These are phyloP conservation scores for Ara ararauna DNA, from an alignment of 2,797 vertebrate genomes.

Conservation along the genomic window DNA sequence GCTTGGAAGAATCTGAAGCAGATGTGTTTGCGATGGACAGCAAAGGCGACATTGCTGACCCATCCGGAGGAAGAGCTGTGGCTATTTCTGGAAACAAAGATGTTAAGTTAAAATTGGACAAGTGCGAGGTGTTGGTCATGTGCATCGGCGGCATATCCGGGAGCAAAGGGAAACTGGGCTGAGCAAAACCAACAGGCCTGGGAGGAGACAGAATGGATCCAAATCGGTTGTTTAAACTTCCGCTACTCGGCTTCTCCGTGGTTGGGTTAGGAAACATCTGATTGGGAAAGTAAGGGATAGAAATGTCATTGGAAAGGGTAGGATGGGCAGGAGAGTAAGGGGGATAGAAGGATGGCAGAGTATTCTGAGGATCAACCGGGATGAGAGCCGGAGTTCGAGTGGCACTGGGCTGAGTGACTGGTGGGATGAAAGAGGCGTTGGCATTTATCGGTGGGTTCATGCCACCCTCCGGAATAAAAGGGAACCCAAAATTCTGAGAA, in stretches of 20 bases:
- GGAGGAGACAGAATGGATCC: slow-evolving; percentile 97
- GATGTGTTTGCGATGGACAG: slow-evolving; percentile 94
- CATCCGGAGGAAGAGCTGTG: slow-evolving; percentile 92
- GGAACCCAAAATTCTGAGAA: slow-evolving; percentile 95
- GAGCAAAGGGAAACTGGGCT: slow-evolving; percentile 95
- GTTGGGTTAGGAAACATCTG: slow-evolving; percentile 97
- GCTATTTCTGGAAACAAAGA: slow-evolving; percentile 98
- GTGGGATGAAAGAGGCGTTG: slow-evolving; percentile 95
- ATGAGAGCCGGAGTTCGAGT: slow-evolving; percentile 92
- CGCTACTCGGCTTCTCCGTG: slow-evolving; percentile 89
- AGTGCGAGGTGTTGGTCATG: slow-evolving; percentile 92
- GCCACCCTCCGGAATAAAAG: slow-evolving; percentile 93
- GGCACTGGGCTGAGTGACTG: slow-evolving; percentile 89
- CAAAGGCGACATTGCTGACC: slow-evolving; percentile 95
- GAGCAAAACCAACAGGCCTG: slow-evolving; percentile 94
- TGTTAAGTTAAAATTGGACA: slow-evolving; percentile 97
- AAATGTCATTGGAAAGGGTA: slow-evolving; percentile 93
- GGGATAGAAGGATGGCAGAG: slow-evolving; percentile 95
- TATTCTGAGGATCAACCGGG: slow-evolving; percentile 95
- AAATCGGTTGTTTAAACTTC: slow-evolving; percentile 94
- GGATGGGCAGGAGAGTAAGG: slow-evolving; percentile 98
- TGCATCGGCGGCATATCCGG: slow-evolving; percentile 98
- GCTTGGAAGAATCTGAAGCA: slow-evolving; percentile 92
- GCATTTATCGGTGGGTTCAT: slow-evolving; percentile 97
- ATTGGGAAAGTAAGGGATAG: slow-evolving; percentile 96